Conservation (phyloP, 2,113 vertebrate species). For the Raja brachyura region DNA sequence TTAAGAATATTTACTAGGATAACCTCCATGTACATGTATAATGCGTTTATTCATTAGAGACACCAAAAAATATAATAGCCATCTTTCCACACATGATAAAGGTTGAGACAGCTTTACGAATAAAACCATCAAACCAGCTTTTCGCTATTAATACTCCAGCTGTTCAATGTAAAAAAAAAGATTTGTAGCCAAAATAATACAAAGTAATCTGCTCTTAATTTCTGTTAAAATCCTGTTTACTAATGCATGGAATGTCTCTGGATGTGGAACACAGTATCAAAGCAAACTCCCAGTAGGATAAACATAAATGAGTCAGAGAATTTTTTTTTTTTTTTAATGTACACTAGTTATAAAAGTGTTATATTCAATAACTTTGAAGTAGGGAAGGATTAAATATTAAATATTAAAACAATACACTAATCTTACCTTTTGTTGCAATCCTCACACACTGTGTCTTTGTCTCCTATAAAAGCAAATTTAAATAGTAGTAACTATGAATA, state of each 20-base stretch:
- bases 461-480: conserved; percentile 68
- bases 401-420: conserved; percentile 34
- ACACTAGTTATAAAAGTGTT: conserved; percentile 42
- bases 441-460: conserved; percentile 95
- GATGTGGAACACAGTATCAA: conserved; percentile 43
- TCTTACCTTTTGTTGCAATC: conserved; percentile 96
- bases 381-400: too few relatives aligned
- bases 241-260: conserved; percentile 40
- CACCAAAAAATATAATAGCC: neutral
- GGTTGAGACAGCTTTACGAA: conserved; percentile 25
- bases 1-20: conserved; percentile 8
- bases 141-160: conserved; percentile 34
- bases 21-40: neutral
- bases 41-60: conserved; percentile 6
- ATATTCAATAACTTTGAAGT: conserved; percentile 43
- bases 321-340: too few relatives aligned
- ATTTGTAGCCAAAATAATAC: conserved; percentile 39
- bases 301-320: conserved; percentile 42
- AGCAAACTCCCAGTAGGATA: conserved; percentile 45
- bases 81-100: neutral
- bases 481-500: neutral
- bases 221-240: conserved; percentile 44
- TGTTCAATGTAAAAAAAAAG: conserved; percentile 41
- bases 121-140: conserved; percentile 1
- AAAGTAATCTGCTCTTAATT: conserved; percentile 39